Evolutionary conservation across 1,140 invertebrate species (phyloP).

Genomic region (Drosophila pallidifrons): DNA sequence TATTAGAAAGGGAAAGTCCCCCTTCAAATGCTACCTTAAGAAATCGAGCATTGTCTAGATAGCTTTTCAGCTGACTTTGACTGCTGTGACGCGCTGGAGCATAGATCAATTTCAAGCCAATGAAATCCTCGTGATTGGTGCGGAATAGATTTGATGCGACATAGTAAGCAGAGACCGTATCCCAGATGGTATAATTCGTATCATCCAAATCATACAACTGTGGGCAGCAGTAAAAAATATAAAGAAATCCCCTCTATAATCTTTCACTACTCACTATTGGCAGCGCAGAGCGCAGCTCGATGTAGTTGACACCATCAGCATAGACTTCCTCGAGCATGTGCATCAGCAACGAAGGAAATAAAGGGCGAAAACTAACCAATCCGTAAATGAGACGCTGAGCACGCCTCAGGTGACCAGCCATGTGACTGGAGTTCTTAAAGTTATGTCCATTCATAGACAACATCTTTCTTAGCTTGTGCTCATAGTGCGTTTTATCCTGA

Average conservation of each 20-base stretch:
- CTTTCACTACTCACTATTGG: constrained; percentile 70
- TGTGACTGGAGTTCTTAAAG: constrained; percentile 87
- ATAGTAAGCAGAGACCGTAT: constrained; percentile 87
- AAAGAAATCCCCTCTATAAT: not conserved
- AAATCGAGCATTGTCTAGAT: constrained; percentile 80
- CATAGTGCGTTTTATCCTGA: not conserved
- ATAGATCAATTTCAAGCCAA: constrained; percentile 90
- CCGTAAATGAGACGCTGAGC: constrained; percentile 88
- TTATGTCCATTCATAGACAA: constrained; percentile 27
- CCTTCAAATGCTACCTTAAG: constrained; percentile 50
- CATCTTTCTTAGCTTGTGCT: constrained; percentile 11
- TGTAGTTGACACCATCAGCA: constrained; percentile 91
- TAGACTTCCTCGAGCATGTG: constrained; percentile 89
- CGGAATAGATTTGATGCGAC: constrained; percentile 86
- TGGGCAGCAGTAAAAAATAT: constrained; percentile 18
- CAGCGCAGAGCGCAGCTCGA: constrained; percentile 89
- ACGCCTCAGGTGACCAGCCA: constrained; percentile 88
- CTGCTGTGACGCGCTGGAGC: constrained; percentile 86
- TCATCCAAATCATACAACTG: constrained; percentile 88
- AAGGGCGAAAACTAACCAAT: constrained; percentile 89
- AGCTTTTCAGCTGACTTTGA: constrained; percentile 76
- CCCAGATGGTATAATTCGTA: constrained; percentile 85
- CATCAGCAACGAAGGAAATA: constrained; percentile 90
- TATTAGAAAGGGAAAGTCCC: no score
- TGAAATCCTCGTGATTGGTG: constrained; percentile 87